Conservation (phyloP, 2,797 vertebrate genomes). For the Hippocampus kuda region DNA sequence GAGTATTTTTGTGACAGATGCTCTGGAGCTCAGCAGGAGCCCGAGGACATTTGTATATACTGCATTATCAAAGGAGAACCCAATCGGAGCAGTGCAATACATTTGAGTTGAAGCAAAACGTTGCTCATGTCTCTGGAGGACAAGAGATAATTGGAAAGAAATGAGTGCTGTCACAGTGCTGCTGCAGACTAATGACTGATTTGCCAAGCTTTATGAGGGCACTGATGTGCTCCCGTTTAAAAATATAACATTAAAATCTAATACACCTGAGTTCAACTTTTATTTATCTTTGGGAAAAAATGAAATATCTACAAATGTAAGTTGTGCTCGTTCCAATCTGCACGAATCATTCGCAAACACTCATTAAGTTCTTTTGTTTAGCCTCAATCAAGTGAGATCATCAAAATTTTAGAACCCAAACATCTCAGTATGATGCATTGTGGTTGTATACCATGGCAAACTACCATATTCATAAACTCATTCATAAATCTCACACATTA, state of each 20-base stretch:
- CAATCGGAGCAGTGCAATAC: conserved; percentile 40
- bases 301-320: background rate
- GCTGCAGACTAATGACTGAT: conserved; percentile 67
- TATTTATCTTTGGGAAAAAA: background rate
- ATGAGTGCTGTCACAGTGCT: conserved; percentile 62
- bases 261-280: background rate
- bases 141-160: conserved; percentile 67
- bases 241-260: conserved; percentile 9
- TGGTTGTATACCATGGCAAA: background rate
- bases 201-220: conserved; percentile 47
- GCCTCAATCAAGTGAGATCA: background rate
- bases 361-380: background rate
- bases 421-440: background rate
- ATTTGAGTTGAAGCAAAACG: conserved; percentile 43
- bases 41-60: conserved; percentile 32
- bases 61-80: conserved; percentile 35
- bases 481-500: background rate
- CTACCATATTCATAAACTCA: background rate
- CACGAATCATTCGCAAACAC: background rate
- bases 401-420: background rate
- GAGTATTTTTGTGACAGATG: conserved; percentile 26
- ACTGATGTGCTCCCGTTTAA: conserved; percentile 24
- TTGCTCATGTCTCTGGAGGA: conserved; percentile 45
- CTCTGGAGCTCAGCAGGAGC: conserved; percentile 25
- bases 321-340: background rate